phyloP scores from a whole-genome alignment of 1,140 invertebrate genomes.

The Zaprionus camerounensis region DNA sequence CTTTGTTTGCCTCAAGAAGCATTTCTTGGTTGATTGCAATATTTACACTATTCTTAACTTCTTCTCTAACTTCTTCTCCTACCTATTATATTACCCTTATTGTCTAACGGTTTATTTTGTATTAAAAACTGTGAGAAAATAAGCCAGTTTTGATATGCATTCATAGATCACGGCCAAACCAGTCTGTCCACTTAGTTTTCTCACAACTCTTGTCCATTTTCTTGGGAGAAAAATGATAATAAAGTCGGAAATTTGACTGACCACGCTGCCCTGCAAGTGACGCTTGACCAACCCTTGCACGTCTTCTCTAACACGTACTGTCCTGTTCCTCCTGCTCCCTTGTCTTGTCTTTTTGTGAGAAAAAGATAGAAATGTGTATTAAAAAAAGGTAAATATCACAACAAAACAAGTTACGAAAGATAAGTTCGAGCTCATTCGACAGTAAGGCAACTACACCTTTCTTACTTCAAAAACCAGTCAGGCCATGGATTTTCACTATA shows the following conservation, averaged over 20 bases:
- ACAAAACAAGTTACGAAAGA: no score
- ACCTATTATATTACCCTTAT: not conserved
- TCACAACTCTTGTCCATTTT: constrained; percentile 49
- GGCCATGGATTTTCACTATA: no score
- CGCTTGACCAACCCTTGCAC: constrained; percentile 39
- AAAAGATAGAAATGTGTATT: no score
- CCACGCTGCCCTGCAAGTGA: not conserved
- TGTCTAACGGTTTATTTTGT: not conserved
- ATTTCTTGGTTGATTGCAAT: no score
- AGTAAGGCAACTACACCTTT: no score
- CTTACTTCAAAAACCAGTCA: no score
- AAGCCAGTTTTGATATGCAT: constrained; percentile 39
- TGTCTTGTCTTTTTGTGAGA: not conserved
- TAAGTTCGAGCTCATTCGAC: no score
- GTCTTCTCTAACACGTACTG: not conserved
- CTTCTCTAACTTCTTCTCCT: no score
- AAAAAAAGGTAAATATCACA: no score
- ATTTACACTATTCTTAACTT: no score
- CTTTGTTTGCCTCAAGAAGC: no score
- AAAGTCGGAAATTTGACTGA: constrained; percentile 35
- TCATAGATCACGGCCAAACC: constrained; percentile 38
- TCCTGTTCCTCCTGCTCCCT: not conserved
- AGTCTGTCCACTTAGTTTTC: constrained; percentile 61
- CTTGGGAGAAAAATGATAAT: constrained; percentile 56
- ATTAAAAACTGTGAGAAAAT: constrained; percentile 36